Base-by-base conservation (phyloP, 2,113 vertebrate species). In the Trachemys scripta region DNA sequence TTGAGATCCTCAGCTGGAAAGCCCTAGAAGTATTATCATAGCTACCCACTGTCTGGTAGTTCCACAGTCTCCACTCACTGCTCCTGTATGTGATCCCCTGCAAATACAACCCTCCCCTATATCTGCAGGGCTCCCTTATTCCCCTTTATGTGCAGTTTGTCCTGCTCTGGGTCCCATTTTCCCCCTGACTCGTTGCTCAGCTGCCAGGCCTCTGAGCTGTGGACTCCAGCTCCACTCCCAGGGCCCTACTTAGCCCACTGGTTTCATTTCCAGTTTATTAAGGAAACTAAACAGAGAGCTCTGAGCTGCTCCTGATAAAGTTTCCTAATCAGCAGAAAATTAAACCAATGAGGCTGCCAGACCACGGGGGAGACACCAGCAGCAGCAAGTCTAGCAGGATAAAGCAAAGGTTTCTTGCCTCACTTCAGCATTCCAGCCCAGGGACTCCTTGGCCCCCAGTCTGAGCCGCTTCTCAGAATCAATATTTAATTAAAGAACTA, bases 401-500 rank as follows among this genome's bases (percentile, higher is more conserved):
- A 17, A 1, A 12, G 12, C 42, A 35, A 49, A 47, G 35, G 17
- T 17, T 8, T 20, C 35, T 0, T 12, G 10, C 29, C 87, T 93
- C 84, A 49, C 80, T 56, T 93, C 4, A 81, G 57, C 0, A 1
- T 1, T 53, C 88, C 27, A 83, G 87, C 82, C 0, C 0, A 0
- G 76, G 25, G 82, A 51, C 57, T 59, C 56, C 87, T 91, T 93
- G 72, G 35, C 94, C 78, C 85, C 56, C 81, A 81, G 85, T 75
- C 82, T 25, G 42, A 65, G 84, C 14, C n/a, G 80, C 80, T 57
- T 95, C 88, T 95, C 92, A 62, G 57, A 90, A 85, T 97, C 97
- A 59, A 97, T 97, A 97, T 96, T 95, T 96, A 97, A 98, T 97
- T 97, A 98, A 97, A 95, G 95, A 90, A 87, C 80, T 93, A 69